Percentiles rank a stretch among this genome's conserved stretches.
Conservation (phyloP, 2,888 invertebrate species). For the Atherix ibis region DNA sequence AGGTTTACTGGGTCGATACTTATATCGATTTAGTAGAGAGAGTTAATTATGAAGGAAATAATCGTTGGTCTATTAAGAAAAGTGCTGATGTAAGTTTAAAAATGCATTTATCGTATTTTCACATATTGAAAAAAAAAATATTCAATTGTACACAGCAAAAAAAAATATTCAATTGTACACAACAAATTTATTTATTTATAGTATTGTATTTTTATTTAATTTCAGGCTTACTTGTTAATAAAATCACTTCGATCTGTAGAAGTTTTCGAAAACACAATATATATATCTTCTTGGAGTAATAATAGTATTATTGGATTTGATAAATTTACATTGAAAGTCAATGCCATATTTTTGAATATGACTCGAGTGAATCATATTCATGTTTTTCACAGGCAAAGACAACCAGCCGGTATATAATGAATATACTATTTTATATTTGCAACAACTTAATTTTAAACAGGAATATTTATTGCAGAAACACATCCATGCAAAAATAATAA, state of each 20-base stretch:
- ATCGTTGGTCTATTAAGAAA: slow-evolving; percentile 35
- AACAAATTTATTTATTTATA: neutral
- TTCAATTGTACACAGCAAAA: neutral
- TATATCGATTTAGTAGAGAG: slow-evolving; percentile 66
- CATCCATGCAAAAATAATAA: slow-evolving; percentile 53
- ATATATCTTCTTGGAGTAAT: slow-evolving; percentile 55
- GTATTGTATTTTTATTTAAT: slow-evolving; percentile 6
- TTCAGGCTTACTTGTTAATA: slow-evolving; percentile 21
- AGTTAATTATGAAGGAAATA: slow-evolving; percentile 57
- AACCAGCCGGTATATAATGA: slow-evolving; percentile 44
- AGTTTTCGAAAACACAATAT: slow-evolving; percentile 57
- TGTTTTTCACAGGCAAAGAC: slow-evolving; percentile 60
- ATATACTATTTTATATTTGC: slow-evolving; percentile 1
- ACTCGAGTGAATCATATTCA: slow-evolving; percentile 48
- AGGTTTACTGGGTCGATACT: slow-evolving; percentile 67
- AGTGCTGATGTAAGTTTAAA: slow-evolving; percentile 23
- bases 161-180: neutral
- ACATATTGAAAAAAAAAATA: too few relatives aligned
- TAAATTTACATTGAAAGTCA: slow-evolving; percentile 37
- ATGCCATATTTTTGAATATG: slow-evolving; percentile 35
- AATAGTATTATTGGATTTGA: slow-evolving; percentile 45
- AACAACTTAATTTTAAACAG: neutral
- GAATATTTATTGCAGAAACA: slow-evolving; percentile 32
- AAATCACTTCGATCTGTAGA: slow-evolving; percentile 47
- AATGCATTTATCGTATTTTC: too few relatives aligned